Base-by-base conservation (phyloP, 2,888 invertebrate species). In the Bellardia bayeri region DNA sequence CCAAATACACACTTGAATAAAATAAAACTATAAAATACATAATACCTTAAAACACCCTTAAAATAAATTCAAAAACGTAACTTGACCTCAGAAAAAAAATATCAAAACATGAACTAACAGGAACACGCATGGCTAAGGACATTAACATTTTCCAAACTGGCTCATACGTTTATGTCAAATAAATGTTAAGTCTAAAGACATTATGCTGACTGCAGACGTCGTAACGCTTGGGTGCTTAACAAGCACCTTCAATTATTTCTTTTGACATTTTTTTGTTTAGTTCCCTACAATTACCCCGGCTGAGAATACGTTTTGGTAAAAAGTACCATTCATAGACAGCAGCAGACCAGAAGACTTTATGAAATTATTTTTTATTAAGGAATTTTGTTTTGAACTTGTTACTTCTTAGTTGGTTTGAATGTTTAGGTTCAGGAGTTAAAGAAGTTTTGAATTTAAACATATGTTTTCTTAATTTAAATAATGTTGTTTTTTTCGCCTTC, bases 401-500 rank as follows among this genome's bases (percentile, higher is more conserved):
- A 6, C 40, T 37, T 37, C 37, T 37, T 37, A 37, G 33, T 23
- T 9, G 2, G 1, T 23, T 42, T 56, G 1, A 13, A 1, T 23
- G 33, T 74, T 75, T n/a, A 45, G 33, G 61, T 13, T 2, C 33
- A 30, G 61, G 30, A 75, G 9, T 58, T 45, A 3, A 14, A 45
- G 23, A 64, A 16, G 14, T 63, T 75, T 51, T 33, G 30, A 74
- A 85, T 16, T 56, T 58, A 30, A 58, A 75, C 85, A 85, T 63
- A 85, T 85, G 85, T 85, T 85, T 69, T 74, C 13, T 33, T 23
- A 74, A 85, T 74, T 79, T 80, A 75, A 80, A 80, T 80, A 80
- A 80, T 56, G 42, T 23, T 56, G 16, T 33, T 68, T 69, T 74
- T 79, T 51, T 72, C 74, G 72, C 23, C 23, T 23, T 23, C 23